Evolutionary conservation across 2,113 vertebrate genomes (phyloP), one percentile per base, ranked within the genome.

Genomic region (Stegostoma tigrinum): DNA sequence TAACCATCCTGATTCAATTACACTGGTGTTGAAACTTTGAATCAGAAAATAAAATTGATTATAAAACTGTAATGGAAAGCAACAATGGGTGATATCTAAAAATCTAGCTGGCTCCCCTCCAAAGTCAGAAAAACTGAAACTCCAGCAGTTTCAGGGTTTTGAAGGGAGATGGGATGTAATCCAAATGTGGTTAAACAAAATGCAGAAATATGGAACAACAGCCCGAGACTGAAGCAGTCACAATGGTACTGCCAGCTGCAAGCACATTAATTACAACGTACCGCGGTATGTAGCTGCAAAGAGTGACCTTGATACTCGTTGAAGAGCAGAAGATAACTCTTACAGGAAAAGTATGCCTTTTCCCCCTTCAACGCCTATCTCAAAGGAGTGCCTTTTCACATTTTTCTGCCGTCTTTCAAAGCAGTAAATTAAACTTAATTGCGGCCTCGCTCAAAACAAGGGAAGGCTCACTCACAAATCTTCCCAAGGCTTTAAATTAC

Each of bases 171-270:
- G 97, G 98, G 98, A 98, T 96, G 95, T 96, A 95, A 95, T 98
- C 98, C 98, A 98, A 98, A 97, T 97, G 96, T 97, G 97, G 97
- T 97, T 97, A 97, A 97, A 97, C 80, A 0, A 97, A 97, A 95
- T 96, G 96, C 97, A 98, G 97, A 98, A 97, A 97, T 97, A 97
- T 97, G 97, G 97, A 97, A 96, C 96, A 96, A 97, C 97, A 97
- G 97, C 96, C 96, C 97, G 96, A 96, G 97, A 48, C 96, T 97
- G 95, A 96, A 97, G 97, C 97, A 96, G 97, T 97, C 98, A 97
- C 97, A 98, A 97, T 98, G 98, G 98, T 98, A 99, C 98, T 97
- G 97, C 98, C 98, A 98, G 98, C 98, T 98, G 98, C 98, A 98
- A 97, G 97, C 96, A 97, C 97, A 98, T 98, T 98, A 98, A 98